Base-by-base conservation (phyloP, 2,888 invertebrate genomes). In the Orchestes rusci region DNA sequence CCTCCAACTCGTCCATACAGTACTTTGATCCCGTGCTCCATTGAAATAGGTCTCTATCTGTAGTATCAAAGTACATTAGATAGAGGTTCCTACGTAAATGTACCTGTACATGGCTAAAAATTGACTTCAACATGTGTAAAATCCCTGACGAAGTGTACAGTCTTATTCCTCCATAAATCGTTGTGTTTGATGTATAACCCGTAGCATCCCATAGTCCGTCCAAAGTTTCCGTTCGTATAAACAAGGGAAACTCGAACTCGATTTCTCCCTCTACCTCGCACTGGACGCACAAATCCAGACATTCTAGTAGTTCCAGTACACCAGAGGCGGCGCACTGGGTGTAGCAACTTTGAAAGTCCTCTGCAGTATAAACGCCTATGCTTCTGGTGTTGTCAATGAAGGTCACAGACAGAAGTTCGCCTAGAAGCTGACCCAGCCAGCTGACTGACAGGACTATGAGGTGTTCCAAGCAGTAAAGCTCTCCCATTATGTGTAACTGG, bases 221-320 rank as follows among this genome's bases (percentile, higher is more conserved):
- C 16, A 81, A 62, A 3, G 78, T 76, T 63, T 82, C 81, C 3
- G 77, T 73, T 51, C 79, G 72, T 61, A 78, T 78, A 60, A 82
- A 78, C 56, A 81, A 78, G 0, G 85, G 84, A 60, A 86, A 83
- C 67, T 86, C 85, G 62, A 80, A 85, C 57, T 84, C 82, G 10
- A 79, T 68, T 57, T 84, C 83, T 2, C 77, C 81, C 45, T 81
- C 82, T 20, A 77, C 75, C 56, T 82, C 81, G 63, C 80, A 81
- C 73, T 79, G 71, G 43, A 80, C 75, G 59, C 83, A 84, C 35
- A 85, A 65, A 60, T 82, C 79, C 44, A 85, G 70, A 4, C 83
- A 79, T 66, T 84, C 82, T 33, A 87, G 65, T 48, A 79, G 70
- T 59, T 79, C 77, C 34, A 86, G 68, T 55, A 84, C 73, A 56